Conservation (phyloP, 2,113 vertebrate species). For the Pterocles orientalis region DNA sequence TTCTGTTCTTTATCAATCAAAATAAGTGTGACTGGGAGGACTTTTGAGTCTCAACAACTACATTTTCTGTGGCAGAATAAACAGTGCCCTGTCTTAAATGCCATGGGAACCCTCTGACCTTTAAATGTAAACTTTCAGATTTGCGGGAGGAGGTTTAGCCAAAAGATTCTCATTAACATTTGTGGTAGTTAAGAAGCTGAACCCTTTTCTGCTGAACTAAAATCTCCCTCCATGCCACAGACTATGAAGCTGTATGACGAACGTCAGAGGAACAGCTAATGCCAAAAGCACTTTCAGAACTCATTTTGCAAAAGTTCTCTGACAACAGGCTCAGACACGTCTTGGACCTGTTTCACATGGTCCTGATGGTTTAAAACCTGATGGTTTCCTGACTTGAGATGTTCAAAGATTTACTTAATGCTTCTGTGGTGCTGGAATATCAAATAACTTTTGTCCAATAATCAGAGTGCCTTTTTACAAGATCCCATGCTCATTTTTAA, state of each 20-base stretch:
- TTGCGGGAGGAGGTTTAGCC: not conserved
- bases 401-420: not conserved
- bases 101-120: not conserved
- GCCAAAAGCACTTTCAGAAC: not conserved
- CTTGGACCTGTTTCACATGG: not conserved
- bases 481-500: not conserved
- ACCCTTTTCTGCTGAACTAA: not conserved
- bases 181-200: not conserved
- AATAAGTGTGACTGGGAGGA: not conserved
- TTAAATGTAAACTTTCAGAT: conserved; percentile 40
- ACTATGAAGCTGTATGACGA: not conserved
- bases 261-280: not conserved
- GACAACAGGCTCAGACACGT: not conserved
- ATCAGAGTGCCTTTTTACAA: not conserved
- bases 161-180: not conserved
- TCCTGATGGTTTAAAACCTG: not conserved
- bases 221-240: not conserved
- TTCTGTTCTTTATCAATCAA: not conserved
- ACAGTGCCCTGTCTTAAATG: conserved; percentile 11
- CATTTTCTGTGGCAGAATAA: not conserved
- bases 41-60: not conserved
- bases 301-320: not conserved
- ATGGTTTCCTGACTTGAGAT: not conserved
- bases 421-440: not conserved
- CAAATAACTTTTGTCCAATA: not conserved